Evolutionary conservation across 1,140 invertebrate species (phyloP).

Genomic region (Hetaerina americana): DNA sequence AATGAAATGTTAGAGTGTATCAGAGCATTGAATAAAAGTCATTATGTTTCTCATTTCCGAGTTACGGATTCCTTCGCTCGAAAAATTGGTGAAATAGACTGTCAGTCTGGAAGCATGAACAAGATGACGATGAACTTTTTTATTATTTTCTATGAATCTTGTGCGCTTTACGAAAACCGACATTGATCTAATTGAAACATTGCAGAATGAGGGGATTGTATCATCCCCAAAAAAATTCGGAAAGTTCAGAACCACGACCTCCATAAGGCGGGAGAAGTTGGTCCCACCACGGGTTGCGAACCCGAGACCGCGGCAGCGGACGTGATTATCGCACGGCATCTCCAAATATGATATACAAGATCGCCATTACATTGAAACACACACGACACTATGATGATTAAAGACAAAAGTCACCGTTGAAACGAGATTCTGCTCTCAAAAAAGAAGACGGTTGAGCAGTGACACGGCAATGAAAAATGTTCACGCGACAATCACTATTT

Average conservation of each 20-base stretch:
- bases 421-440: background rate
- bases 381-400: background rate
- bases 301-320: background rate
- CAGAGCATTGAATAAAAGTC: background rate
- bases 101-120: background rate
- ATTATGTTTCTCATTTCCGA: background rate
- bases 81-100: background rate
- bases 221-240: background rate
- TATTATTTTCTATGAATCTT: background rate
- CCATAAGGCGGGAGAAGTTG: background rate
- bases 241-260: too few species aligned
- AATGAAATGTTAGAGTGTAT: too few species aligned
- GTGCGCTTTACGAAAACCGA: background rate
- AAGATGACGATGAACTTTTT: background rate
- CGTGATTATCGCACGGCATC: too few species aligned
- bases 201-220: background rate
- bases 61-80: background rate
- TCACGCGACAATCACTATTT: too few species aligned
- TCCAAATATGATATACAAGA: background rate
- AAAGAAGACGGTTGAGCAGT: background rate
- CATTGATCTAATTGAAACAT: background rate
- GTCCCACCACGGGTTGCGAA: background rate
- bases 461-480: too few species aligned
- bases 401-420: background rate
- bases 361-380: background rate